Base-by-base conservation (phyloP, 2,888 invertebrate species). In the Tortricodes alternella region DNA sequence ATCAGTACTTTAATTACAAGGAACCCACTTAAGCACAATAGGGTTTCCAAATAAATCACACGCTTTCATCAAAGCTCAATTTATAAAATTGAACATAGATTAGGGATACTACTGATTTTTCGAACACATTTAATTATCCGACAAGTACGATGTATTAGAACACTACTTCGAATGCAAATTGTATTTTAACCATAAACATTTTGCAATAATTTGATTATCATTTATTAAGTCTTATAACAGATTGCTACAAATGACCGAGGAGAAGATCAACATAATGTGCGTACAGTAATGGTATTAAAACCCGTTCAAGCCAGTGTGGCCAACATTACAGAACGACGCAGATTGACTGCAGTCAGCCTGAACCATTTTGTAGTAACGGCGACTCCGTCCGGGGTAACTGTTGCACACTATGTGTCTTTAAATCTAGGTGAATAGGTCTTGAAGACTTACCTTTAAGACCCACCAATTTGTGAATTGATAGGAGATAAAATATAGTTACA, bases 201-300 rank as follows among this genome's bases (percentile, higher is more conserved):
- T 8, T 37, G 53, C 16, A 29, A 38, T 46, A 46, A 21, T 38
- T 46, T 53, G n/a, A n/a, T n/a, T n/a, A n/a, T n/a, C n/a, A n/a
- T n/a, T n/a, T n/a, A n/a, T n/a, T n/a, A n/a, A n/a, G n/a, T 37
- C 24, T 46, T 18, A 46, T 24, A 27, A 48, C 24, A 34, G 18
- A 53, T 43, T 41, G 15, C 41, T 37, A 37, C 41, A 53, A 53
- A 52, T 52, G 35, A 46, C 34, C 24, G 39, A 24, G 16, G 4
- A n/a, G 32, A 41, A 16, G 29, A 34, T 48, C 43, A 19, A 19
- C 8, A 16, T 56, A 44, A 56, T 56, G 48, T 35, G 48, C 41
- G 37, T 44, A 50, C 56, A 56, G 56, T 56, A 56, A 56, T 50
- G 29, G 41, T 18, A 55, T 49, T 44, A 49, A 56, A 50, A 56